Evolutionary conservation across 2,797 vertebrate genomes (phyloP), one percentile per base, ranked within the genome.

Genomic region (Esox masquinongy): DNA sequence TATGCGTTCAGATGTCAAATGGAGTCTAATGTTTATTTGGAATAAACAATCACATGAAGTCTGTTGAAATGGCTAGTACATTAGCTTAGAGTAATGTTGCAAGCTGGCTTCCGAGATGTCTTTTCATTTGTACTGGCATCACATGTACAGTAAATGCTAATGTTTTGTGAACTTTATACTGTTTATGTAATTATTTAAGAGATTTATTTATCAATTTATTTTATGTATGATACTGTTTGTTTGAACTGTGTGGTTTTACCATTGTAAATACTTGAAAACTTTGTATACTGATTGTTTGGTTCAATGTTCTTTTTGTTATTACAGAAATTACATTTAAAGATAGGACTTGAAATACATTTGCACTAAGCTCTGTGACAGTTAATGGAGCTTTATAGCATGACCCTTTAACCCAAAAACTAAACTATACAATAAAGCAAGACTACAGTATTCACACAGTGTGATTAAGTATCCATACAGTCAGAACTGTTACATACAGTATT

Each of bases 401-500:
- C 93, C 93, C 94, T 94, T 94, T 94, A 95, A 94, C 79, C 84
- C 85, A 80, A 88, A 85, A 79, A 79, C 81, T 80, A 88, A 85
- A 79, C 80, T 82, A 79, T 79, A 72, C 76, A 76, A 76, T 66
- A 72, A 63, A 9, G 75, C 0, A 24, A n/a, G 76, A 82, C 79
- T 61, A 24, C 12, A 83, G 79, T 82, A 75, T 84, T 80, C 68
- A 64, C 72, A 80, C 63, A 50, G 73, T 36, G 47, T 71, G 31
- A 50, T 17, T 7, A 29, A 36, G 59, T 68, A 43, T 29, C 36
- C 51, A 74, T 67, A 74, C 11, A 70, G 75, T 53, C 67, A 74
- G 39, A 68, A 49, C 17, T 56, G 31, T 36, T 73, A 69, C 72
- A n/a, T 31, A 63, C 31, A 31, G 63, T 39, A 24, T 73, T 17